Evolutionary conservation across 2,888 invertebrate species (phyloP), one percentile per base, ranked within the genome.

Genomic region (Tiliacea citrago): DNA sequence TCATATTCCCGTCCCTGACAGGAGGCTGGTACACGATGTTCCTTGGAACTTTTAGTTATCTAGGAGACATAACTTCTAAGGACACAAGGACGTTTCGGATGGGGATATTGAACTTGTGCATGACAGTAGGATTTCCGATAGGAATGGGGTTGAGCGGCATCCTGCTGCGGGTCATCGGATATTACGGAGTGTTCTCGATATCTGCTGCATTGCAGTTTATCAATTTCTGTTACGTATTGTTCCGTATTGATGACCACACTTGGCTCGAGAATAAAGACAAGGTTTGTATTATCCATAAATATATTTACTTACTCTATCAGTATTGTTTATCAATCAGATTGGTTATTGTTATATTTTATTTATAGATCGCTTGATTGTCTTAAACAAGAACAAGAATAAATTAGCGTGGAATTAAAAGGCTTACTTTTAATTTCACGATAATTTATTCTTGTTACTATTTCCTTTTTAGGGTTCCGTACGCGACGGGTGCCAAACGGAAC

Each of bases 1-100:
- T 97, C 5, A 85, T 97, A 85, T 96, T 96, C 68, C 96, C 96
- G 0, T 93, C 97, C 0, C 65, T 97, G 16, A 96, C 97, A 0
- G 97, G 97, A 0, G 97, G 97, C 13, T 97, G 97, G 97, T 96
- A 96, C 83, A 96, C 97, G 2, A 96, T 97, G 95, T 96, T 97
- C 69, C 94, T 97, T 61, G 97, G 97, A 1, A 93, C 97, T 69
- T 97, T 97, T 91, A 97, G 97, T 84, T 97, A 97, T 90, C 92
- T 97, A 60, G 97, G 97, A 13, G 97, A 97, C 67, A 96, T 97
- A 12, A 97, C 97, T 18, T 95, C 96, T 21, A 95, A 93, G 49
- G 96, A 97, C 58, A 96, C 96, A 6, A 96, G 97, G 87, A 97
- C 97, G 0, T 94, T 97, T 71, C 93, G 97, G 68, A 94, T 98